Base-by-base conservation (phyloP, 2,888 invertebrate genomes). In the Caenorhabditis doughertyi region DNA sequence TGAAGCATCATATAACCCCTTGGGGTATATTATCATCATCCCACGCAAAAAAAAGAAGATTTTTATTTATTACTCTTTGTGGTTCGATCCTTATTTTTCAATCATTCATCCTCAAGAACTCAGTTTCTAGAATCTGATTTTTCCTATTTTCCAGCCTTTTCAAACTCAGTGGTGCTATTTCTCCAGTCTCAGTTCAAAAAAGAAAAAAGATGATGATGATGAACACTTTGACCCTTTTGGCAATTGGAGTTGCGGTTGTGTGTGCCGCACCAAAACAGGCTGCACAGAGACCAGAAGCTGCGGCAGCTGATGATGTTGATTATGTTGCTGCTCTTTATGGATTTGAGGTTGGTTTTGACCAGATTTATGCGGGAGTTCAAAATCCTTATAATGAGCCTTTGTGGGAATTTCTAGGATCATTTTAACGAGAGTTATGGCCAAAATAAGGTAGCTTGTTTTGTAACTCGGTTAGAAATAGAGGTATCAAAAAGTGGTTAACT, bases 321-420 rank as follows among this genome's bases (percentile, higher is more conserved):
- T 72, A 62, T 49, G 39, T 72, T 60, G 72, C 72, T n/a, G 72
- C 65, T n/a, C 16, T 72, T 32, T 72, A 72, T 62, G 62, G 62
- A 21, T 72, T 51, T 29, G 72, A 72, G 72, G 72, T 72, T 5
- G 44, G 44, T 18, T 3, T 47, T 47, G 2, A 18, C 11, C 18
- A 3, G 8, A 18, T 39, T 39, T 39, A 47, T 18, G n/a, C n/a
- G n/a, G n/a, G n/a, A n/a, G n/a, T n/a, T n/a, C n/a, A n/a, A n/a
- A n/a, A n/a, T n/a, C n/a, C n/a, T n/a, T n/a, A n/a, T n/a, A n/a
- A n/a, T n/a, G n/a, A n/a, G n/a, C n/a, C n/a, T n/a, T n/a, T n/a
- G n/a, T n/a, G n/a, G n/a, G n/a, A n/a, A n/a, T n/a, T n/a, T n/a
- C n/a, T n/a, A n/a, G n/a, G n/a, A n/a, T n/a, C n/a, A n/a, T n/a